Evolutionary conservation across 2,113 vertebrate species (phyloP).

Genomic region (Trogon melanurus): DNA sequence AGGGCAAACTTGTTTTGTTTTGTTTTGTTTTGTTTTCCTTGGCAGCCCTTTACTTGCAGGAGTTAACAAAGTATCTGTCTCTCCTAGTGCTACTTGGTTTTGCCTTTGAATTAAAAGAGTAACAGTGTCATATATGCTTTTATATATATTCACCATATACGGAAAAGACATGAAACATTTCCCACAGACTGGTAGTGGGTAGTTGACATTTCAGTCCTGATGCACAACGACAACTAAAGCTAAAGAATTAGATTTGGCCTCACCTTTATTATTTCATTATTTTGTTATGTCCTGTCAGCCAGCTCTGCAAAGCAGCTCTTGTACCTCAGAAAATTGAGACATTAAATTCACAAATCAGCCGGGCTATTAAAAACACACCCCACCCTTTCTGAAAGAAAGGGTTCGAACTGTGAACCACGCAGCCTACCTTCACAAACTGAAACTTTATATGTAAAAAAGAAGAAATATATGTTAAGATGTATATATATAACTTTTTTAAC

Average conservation of each 20-base stretch:
- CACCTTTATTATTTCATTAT: background rate
- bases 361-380: background rate
- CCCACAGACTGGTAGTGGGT: background rate
- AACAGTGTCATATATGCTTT: background rate
- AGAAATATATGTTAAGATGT: no score
- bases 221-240: background rate
- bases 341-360: background rate
- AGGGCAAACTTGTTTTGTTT: background rate
- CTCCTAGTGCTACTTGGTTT: background rate
- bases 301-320: background rate
- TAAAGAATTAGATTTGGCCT: background rate
- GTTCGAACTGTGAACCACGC: background rate
- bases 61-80: background rate
- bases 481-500: background rate
- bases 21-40: background rate
- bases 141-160: background rate
- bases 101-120: background rate
- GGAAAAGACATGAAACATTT: background rate
- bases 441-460: background rate
- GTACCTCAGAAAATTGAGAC: background rate
- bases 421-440: background rate
- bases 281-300: background rate
- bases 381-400: background rate
- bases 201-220: background rate
- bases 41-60: background rate